phyloP scores from a whole-genome alignment of 2,797 vertebrate genomes.

The Gallinago stenura region DNA sequence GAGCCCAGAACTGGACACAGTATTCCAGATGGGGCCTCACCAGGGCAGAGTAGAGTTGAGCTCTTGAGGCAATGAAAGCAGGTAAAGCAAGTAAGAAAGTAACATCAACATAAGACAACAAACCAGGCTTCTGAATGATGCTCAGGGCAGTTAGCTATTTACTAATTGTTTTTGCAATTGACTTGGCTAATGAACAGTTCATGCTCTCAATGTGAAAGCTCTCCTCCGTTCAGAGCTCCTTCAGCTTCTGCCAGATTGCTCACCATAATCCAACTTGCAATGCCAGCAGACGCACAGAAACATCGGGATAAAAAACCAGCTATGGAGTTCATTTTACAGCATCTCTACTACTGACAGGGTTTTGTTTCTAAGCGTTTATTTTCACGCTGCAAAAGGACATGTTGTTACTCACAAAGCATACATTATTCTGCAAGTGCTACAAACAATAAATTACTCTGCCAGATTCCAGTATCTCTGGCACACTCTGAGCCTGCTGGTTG shows the following conservation, averaged over 20 bases:
- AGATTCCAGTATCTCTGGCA: neutral
- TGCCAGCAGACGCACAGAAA: neutral
- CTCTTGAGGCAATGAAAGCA: neutral
- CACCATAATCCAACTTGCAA: neutral
- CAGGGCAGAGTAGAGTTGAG: neutral
- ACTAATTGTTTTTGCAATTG: neutral
- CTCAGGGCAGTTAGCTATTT: neutral
- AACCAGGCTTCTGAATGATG: neutral
- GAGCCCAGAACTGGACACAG: no score
- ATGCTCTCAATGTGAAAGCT: neutral
- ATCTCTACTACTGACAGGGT: neutral
- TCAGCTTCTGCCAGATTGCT: neutral
- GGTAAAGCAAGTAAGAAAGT: neutral
- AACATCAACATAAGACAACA: neutral
- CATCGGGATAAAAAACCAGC: neutral
- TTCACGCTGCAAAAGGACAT: constrained; percentile 9
- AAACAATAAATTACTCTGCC: constrained; percentile 25
- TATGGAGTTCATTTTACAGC: neutral
- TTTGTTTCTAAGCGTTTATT: constrained; percentile 32
- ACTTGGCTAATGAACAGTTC: neutral
- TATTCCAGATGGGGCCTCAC: no score
- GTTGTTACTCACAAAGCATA: constrained; percentile 27
- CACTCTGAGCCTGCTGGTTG: neutral
- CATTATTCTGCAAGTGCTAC: constrained; percentile 9
- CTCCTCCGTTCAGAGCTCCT: neutral